Base-by-base conservation (phyloP, 1,140 invertebrate species). In the Penaeus chinensis region DNA sequence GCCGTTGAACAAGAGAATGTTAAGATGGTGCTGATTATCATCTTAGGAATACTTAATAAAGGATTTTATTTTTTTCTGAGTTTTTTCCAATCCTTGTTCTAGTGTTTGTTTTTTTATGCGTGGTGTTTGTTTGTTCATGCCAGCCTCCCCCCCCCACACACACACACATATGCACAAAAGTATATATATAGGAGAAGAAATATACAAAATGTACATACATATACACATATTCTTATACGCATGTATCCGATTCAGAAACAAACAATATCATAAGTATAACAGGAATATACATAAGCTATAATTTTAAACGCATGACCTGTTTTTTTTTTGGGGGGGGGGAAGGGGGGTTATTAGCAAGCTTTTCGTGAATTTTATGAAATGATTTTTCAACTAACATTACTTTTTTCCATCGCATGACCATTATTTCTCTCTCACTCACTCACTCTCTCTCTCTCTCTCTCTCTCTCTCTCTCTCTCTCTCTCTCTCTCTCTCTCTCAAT, bases 401-500 rank as follows among this genome's bases (percentile, higher is more conserved):
- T 69, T 10, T 3, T 18, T 69, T 18, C 22, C 27, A 10, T 10
- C 47, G 7, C 47, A 5, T 13, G 7, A 7, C 7, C 47, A 2
- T 47, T 13, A 47, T 13, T 47, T 13, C 47, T 47, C 47, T 10
- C 47, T 47, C 47, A 3, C 47, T 47, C 47, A 60, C 42, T 79
- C 37, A 60, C 47, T 81, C 27, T 81, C 54, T 62, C 78, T 81
- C 78, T 81, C 32, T 32, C 32, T 32, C 32, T 32, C 32, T 32
- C 47, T 47, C 47, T 10, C 47, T 47, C 7, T 47, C 47, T 47
- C 47, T 47, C 47, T 47, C 47, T 47, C 47, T 47, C 47, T 42
- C 42, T 79, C 37, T 42, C 47, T 81, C 27, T 81, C 61, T 65
- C 79, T 81, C 54, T 63, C 79, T 81, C 79, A 65, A n/a, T 63